Percentiles rank a stretch among this genome's conserved stretches.
Evolutionary conservation across 2,888 invertebrate genomes (phyloP).

Genomic region (Callimorpha dominula): DNA sequence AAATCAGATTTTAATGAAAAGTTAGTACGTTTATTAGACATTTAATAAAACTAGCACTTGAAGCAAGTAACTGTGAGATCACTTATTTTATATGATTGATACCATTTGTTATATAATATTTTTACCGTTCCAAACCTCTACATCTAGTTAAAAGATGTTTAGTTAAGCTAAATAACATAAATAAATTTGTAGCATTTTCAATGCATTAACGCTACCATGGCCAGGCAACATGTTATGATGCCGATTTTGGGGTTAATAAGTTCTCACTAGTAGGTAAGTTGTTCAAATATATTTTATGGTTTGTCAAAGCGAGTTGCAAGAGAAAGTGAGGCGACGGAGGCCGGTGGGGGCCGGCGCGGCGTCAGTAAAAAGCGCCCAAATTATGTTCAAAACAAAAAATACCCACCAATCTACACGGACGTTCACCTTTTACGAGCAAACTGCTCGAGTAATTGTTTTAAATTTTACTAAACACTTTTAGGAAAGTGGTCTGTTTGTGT

Average conservation of each 20-base stretch:
- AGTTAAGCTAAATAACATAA: conserved; percentile 23
- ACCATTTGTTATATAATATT: neutral
- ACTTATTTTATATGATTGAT: neutral
- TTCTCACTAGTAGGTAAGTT: conserved; percentile 42
- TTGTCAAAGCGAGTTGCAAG: conserved; percentile 57
- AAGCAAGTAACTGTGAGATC: neutral
- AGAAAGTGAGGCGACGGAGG: conserved; percentile 65
- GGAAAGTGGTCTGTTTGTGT: conserved; percentile 28
- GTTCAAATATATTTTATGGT: conserved; percentile 56
- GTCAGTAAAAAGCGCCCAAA: conserved; percentile 61
- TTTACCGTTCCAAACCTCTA: neutral
- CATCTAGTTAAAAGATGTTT: neutral
- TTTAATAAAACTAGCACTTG: neutral
- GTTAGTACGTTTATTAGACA: neutral
- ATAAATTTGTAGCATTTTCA: conserved; percentile 19
- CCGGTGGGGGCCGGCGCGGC: conserved; percentile 31
- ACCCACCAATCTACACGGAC: conserved; percentile 55
- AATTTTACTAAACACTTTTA: conserved; percentile 36
- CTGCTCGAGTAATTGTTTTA: conserved; percentile 44
- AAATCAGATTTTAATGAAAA: no score
- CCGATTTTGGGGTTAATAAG: conserved; percentile 46
- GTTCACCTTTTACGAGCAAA: conserved; percentile 57
- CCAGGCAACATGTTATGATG: conserved; percentile 20
- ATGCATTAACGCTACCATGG: conserved; percentile 34
- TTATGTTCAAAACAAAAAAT: conserved; percentile 62